Evolutionary conservation across 1,140 invertebrate species (phyloP), one percentile per base, ranked within the genome.

Genomic region (Bombus terrestris): DNA sequence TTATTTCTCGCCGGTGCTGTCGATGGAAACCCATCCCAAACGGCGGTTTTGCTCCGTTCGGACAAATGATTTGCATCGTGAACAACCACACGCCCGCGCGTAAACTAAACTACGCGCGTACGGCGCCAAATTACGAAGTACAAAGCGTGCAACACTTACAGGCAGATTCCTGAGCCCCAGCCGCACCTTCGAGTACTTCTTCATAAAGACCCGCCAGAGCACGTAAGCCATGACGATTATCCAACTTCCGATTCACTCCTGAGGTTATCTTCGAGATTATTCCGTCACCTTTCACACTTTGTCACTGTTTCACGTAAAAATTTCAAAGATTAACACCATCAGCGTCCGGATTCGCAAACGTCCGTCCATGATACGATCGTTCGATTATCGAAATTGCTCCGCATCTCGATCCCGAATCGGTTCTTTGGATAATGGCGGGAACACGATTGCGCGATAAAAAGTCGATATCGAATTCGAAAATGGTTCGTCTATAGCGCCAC

Each of bases 111-210:
- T 57, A 10, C 37, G 39, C 39, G 83, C 28, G 47, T 75, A 80
- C 35, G 35, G 69, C 59, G 82, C 81, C 62, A 81, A 85, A 87
- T 75, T 83, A 79, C 82, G 81, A 86, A 88, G 68, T n/a, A 32
- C 28, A 28, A 22, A 37, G 69, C 41, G 25, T 57, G 35, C 69
- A 89, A 83, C 82, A 93, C 95, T 95, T 81, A 95, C 94, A 92
- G 94, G 93, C 76, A 93, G 92, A 92, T 93, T 94, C 88, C 93
- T 94, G 86, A 96, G 93, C 80, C 95, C 94, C 13, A 95, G 91
- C 80, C 95, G 93, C 85, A 95, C 95, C 92, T 96, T 96, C 85
- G 93, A 93, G 86, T 95, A 96, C 88, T 95, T 95, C 90, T 95
- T 95, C 93, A 95, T 95, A 72, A 96, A 92, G 71, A 96, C 94